Base-by-base conservation (phyloP, 2,797 vertebrate species). In the Sebastes glaucus region DNA sequence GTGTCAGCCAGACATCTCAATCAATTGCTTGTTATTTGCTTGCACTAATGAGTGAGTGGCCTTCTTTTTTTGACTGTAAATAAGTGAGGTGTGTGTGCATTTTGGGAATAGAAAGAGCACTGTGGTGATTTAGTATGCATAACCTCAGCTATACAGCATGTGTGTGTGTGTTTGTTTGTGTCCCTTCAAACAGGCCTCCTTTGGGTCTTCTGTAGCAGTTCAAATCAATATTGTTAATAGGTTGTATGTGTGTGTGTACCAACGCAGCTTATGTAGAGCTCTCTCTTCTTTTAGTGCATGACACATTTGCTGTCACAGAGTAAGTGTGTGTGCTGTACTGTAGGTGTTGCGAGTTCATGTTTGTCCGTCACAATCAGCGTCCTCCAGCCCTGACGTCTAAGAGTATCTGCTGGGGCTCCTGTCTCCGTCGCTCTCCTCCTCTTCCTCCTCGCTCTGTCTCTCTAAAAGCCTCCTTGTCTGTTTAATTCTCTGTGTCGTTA, bases 221-320 rank as follows among this genome's bases (percentile, higher is more conserved):
- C 82, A 82, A 78, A 90, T 93, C 89, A 82, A 92, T 92, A 92
- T 81, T 89, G 85, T 87, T 83, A 87, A 91, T 90, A 85, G 73
- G 81, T 70, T 81, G 76, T 87, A 77, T 88, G 81, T 88, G 86
- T 30, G 35, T 85, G 85, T 59, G 63, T 66, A 60, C 88, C 82
- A 78, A 86, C 80, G 84, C 74, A 74, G 78, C 75, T 84, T 80
- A 87, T 88, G 89, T 52, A 89, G 84, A 35, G 64, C 71, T 67
- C 62, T 72, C 74, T 87, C 33, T 77, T 80, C 63, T 80, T 71
- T 69, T 63, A 30, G 49, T 27, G 62, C 22, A 64, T 53, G 27
- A 74, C 76, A 77, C 67, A 64, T 71, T 75, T 27, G 80, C 53
- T 68, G 71, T 78, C 72, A 75, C 57, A 1, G 57, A 33, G 71